phyloP scores from a whole-genome alignment of 2,888 invertebrate genomes.

The Anaspis maculata region DNA sequence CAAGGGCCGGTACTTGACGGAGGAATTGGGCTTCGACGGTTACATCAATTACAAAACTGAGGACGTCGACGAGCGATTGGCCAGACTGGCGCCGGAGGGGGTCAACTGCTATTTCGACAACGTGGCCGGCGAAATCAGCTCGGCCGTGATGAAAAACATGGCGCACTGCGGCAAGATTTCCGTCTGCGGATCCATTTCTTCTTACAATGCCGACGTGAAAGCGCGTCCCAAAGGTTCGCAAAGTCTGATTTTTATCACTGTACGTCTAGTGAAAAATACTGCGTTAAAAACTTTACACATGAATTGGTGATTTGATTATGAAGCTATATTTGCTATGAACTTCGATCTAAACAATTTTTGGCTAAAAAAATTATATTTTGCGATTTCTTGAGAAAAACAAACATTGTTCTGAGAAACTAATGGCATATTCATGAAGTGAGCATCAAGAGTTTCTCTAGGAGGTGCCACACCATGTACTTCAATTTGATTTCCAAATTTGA shows the following conservation, averaged over 20 bases:
- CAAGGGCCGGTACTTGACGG: constrained; percentile 57
- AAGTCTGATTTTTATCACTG: not conserved
- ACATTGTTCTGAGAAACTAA: too few relatives aligned
- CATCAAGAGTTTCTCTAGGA: too few relatives aligned
- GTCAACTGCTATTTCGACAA: constrained; percentile 70
- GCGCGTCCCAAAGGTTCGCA: constrained; percentile 17
- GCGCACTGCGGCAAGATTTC: constrained; percentile 55
- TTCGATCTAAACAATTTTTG: too few relatives aligned
- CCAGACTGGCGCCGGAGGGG: constrained; percentile 55
- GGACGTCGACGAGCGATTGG: constrained; percentile 46
- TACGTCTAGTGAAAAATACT: not conserved
- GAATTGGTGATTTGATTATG: constrained; percentile 47
- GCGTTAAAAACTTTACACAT: too few relatives aligned
- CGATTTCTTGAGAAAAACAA: too few relatives aligned
- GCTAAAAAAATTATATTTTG: too few relatives aligned
- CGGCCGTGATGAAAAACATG: constrained; percentile 55
- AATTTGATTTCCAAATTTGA: too few relatives aligned
- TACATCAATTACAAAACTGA: constrained; percentile 64
- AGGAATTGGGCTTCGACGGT: constrained; percentile 57
- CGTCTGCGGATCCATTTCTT: constrained; percentile 61
- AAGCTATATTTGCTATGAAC: too few relatives aligned
- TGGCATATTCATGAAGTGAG: too few relatives aligned
- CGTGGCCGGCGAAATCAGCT: constrained; percentile 59
- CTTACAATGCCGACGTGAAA: constrained; percentile 49
- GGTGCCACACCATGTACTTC: too few relatives aligned